Base-by-base conservation (phyloP, 2,797 vertebrate species). In the Lepilemur septentrionalis region DNA sequence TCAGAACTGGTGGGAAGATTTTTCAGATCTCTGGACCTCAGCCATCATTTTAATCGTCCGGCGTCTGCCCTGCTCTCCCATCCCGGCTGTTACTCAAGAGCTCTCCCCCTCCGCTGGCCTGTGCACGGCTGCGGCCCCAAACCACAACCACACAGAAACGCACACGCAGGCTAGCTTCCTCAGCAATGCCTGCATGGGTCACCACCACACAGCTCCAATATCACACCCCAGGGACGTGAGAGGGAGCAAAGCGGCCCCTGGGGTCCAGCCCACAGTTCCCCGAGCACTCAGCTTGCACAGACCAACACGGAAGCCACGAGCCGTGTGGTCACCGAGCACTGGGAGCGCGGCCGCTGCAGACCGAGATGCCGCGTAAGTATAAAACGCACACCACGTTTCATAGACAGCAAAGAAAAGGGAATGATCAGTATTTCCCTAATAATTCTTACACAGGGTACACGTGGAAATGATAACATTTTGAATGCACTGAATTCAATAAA, bases 241-340 rank as follows among this genome's bases (percentile, higher is more conserved):
- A 52, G 35, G 4, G 23, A 50, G 22, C 10, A 30, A 2, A 50
- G 28, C 5, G 10, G 32, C 11, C 38, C 81, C 23, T 4, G 28
- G 13, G 0, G 1, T 14, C 59, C 69, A 28, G 7, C 14, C 4
- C 48, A 5, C 5, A 4, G 59, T 17, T 1, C 41, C n/a, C 43
- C 0, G n/a, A 30, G 61, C 2, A 1, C 35, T n/a, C 0, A 1
- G 9, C n/a, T 67, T 5, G 0, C 0, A 4, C 38, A 2, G 0
- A 1, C 48, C 32, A 5, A 17, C 35, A 3, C 8, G 7, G 52
- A 70, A 46, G 32, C 18, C 30, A 0, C 12, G 1, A 3, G 41
- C 43, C 30, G 1, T 0, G 0, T 2, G 25, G 43, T 1, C 2
- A 0, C 2, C 1, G 1, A 76, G 25, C 2, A 10, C 70, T 7